A percentile compares a stretch with the other conserved stretches of the same genome.
Evolutionary conservation across 2,888 invertebrate species (phyloP).

Genomic region (Lordiphosa andalusiaca): DNA sequence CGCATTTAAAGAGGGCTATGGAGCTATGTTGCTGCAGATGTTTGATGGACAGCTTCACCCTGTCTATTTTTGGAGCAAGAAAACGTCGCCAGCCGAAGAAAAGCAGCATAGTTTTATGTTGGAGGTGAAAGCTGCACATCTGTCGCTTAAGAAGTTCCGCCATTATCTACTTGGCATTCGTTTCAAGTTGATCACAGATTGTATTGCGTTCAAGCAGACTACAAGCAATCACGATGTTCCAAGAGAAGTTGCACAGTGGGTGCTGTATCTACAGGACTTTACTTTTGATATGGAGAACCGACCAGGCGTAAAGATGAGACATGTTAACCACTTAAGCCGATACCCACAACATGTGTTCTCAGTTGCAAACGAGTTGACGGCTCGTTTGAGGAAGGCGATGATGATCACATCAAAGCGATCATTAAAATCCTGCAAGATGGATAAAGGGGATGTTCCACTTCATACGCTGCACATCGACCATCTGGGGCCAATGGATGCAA

Average conservation of each 20-base stretch:
- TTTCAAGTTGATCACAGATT: neutral
- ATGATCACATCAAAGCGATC: neutral
- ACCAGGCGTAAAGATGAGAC: too few species aligned
- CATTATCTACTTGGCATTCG: too few species aligned
- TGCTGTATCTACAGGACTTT: constrained; percentile 1
- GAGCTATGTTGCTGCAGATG: constrained; percentile 33
- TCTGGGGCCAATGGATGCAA: constrained; percentile 14
- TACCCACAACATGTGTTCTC: too few species aligned
- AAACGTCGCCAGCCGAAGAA: constrained; percentile 3
- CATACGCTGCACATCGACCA: constrained; percentile 28
- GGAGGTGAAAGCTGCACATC: constrained; percentile 42
- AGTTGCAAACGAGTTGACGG: too few species aligned
- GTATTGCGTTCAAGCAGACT: constrained; percentile 3
- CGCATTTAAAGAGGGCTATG: constrained; percentile 37
- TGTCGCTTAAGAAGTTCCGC: constrained; percentile 40
- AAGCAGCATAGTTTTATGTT: constrained; percentile 38
- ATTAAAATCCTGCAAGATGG: neutral
- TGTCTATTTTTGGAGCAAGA: constrained; percentile 21
- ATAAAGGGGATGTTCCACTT: constrained; percentile 37
- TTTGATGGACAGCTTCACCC: constrained; percentile 15
- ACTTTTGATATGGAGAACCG: neutral
- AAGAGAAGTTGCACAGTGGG: constrained; percentile 2
- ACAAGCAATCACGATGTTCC: constrained; percentile 1
- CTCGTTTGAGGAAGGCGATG: neutral
- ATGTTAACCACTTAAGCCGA: too few species aligned